Conservation (phyloP, 2,888 invertebrate species). For the Zygogramma bicolorata region DNA sequence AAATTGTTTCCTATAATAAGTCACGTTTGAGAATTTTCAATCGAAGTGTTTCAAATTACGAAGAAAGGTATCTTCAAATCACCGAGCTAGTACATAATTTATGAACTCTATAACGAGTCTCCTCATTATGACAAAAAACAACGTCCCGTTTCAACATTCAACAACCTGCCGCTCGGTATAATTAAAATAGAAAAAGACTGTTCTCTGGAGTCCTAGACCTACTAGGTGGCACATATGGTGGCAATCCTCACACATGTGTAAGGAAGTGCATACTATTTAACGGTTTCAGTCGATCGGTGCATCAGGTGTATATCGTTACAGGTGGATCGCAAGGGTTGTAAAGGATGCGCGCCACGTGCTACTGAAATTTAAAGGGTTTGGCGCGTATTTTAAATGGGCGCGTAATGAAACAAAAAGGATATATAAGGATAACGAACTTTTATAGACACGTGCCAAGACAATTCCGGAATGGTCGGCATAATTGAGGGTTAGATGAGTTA, state of each 20-base stretch:
- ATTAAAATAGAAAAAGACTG: not conserved
- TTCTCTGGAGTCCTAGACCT: slow-evolving; percentile 38
- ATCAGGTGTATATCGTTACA: slow-evolving; percentile 61
- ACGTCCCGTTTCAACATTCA: not conserved
- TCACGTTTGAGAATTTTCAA: too few species aligned
- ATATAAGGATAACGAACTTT: not conserved
- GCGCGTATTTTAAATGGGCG: slow-evolving; percentile 26
- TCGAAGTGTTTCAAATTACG: too few species aligned
- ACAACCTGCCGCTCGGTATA: not conserved
- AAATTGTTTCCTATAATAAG: too few species aligned
- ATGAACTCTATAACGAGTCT: not conserved
- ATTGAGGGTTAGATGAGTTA: too few species aligned
- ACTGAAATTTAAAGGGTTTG: slow-evolving; percentile 39
- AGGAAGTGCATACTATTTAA: slow-evolving; percentile 49
- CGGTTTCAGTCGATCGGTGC: slow-evolving; percentile 54
- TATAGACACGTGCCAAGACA: not conserved
- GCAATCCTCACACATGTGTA: slow-evolving; percentile 36
- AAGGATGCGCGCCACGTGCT: slow-evolving; percentile 53
- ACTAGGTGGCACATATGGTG: slow-evolving; percentile 51
- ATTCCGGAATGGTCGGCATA: too few species aligned
- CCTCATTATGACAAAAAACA: not conserved
- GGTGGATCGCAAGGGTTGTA: slow-evolving; percentile 55
- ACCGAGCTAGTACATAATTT: not conserved
- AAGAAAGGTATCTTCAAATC: too few species aligned
- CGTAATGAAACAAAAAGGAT: not conserved